Evolutionary conservation across 2,888 invertebrate genomes (phyloP), one percentile per base, ranked within the genome.

Genomic region (Eristalis intricaria): DNA sequence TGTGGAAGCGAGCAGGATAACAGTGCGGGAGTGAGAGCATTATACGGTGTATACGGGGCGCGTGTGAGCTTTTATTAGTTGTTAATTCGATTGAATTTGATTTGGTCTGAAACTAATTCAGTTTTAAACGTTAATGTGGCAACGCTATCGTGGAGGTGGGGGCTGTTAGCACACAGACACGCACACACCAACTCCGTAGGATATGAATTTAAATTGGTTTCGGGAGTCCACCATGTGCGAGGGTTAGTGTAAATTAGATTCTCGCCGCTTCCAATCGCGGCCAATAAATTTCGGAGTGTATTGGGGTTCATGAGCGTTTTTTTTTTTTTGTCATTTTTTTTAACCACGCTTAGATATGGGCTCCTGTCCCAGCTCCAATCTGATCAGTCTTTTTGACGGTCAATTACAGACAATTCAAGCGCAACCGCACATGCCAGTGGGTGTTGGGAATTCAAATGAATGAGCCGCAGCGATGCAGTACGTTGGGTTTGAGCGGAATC

Each of bases 11-110:
- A 50, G 29, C 5, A 40, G 26, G 26, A 26, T 26, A 26, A 26
- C 26, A 26, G 22, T 15, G 5, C 1, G 29, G 19, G 50, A 19
- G 50, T n/a, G 50, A 19, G 50, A 19, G 50, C 2, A 38, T 4
- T 13, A 8, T 13, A n/a, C 38, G 38, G 1, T 38, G 2, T 38
- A n/a, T n/a, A 13, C 38, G 13, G 38, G 38, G 10, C 26, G 75
- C 50, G 76, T 76, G 71, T 69, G 76, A 84, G 76, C 80, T 73
- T 84, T 87, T 84, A 87, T 87, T 87, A 87, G 76, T 79, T 87
- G 87, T 63, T 79, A 84, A 87, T 80, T 84, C 87, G 87, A 87
- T 84, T 84, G 87, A 87, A 84, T 87, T 79, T 80, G 79, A 87
- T 84, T 87, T 79, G 80, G 84, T 76, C 43, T 22, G 80, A 58